A percentile compares a stretch with the other conserved stretches of the same genome.
These are phyloP conservation scores for Callaeas wilsoni DNA, from an alignment of 2,113 vertebrate species.

Conservation along the genomic window DNA sequence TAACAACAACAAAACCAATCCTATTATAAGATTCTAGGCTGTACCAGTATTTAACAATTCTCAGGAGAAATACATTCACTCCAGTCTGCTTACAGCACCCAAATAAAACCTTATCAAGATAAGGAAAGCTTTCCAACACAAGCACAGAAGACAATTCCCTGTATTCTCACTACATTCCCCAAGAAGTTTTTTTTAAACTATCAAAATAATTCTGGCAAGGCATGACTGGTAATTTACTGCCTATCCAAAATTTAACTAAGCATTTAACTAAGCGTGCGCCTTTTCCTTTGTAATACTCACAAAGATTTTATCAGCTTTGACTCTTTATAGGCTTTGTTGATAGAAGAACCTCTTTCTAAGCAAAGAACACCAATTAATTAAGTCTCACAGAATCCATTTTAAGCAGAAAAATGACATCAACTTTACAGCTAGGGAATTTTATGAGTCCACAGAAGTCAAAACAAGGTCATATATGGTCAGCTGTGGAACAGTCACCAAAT, in stretches of 20 bases:
- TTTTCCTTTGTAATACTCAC: not conserved
- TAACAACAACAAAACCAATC: not conserved
- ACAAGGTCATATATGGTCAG: not conserved
- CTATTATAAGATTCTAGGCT: not conserved
- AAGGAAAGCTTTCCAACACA: not conserved
- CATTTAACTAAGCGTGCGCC: not conserved
- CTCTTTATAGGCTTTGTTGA: not conserved
- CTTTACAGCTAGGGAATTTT: not conserved
- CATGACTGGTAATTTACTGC: not conserved
- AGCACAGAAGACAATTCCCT: not conserved
- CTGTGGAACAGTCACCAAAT: not conserved
- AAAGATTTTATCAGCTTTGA: not conserved
- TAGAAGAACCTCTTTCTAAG: not conserved
- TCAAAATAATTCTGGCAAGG: not conserved
- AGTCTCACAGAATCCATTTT: not conserved
- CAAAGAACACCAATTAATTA: not conserved
- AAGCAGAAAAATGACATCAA: not conserved
- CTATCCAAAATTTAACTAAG: not conserved
- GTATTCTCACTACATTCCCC: not conserved
- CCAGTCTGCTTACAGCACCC: not conserved
- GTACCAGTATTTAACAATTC: not conserved
- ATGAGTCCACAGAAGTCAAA: not conserved
- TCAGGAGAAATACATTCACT: not conserved
- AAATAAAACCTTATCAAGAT: not conserved
- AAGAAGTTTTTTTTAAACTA: not conserved